Evolutionary conservation across 1,140 invertebrate species (phyloP), one percentile per base, ranked within the genome.

Genomic region (Centruroides sculpturatus): DNA sequence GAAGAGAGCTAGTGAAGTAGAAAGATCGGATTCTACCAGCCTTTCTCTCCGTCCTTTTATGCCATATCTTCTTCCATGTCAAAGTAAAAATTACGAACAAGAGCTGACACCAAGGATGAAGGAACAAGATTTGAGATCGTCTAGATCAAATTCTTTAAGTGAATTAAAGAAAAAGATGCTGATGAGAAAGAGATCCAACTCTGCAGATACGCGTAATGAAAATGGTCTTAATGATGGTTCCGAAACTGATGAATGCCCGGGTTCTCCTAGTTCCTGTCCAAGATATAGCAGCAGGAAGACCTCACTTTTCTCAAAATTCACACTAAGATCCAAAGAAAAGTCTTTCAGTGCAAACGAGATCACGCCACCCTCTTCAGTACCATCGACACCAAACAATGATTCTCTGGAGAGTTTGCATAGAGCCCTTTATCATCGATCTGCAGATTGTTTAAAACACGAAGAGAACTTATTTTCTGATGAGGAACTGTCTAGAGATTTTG

Each of bases 1-100:
- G 8, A 41, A 41, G 41, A 41, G 41, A 41, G 41, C 41, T 6
- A 41, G 41, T 41, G 41, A 41, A 41, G 41, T 41, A 41, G 41
- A 41, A 41, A 41, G 41, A 41, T 41, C 41, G 41, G 41, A 41
- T 41, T 41, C 41, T 41, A 41, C 41, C 8, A 59, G 53, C 34
- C 55, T 67, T 46, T 65, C 66, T 8, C 52, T 67, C 10, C 55
- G 66, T 47, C 64, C 66, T 9, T 67, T 67, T 56, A 64, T 67
- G 63, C 66, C 66, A 5, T 62, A 63, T 5, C 36, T 61, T 0
- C 34, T 67, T 5, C 59, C 65, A 7, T 64, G 60, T 56, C 63
- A 64, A 47, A 59, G 60, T 11, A 53, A 36, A 36, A 7, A 8
- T 7, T 23, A 23, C 41, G 41, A 41, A 41, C 5, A 5, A 8